Evolutionary conservation across 2,113 vertebrate genomes (phyloP).

Genomic region (Brachionichthys hirsutus): DNA sequence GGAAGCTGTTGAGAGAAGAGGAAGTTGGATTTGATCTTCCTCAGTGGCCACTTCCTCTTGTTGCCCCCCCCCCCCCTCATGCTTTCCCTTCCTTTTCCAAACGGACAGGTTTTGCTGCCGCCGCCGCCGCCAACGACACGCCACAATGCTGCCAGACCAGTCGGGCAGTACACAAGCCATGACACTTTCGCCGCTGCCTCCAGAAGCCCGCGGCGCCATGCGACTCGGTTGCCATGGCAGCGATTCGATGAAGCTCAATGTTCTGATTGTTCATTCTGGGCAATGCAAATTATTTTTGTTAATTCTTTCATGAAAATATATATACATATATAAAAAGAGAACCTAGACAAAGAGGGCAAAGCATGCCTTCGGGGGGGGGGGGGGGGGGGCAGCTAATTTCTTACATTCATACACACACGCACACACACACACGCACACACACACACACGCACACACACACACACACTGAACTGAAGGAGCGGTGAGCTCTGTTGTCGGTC

Average conservation of each 20-base stretch:
- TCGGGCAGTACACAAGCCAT: slow-evolving; percentile 41
- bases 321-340: slow-evolving; percentile 1
- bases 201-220: not conserved
- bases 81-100: slow-evolving; percentile 23
- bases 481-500: slow-evolving; percentile 45
- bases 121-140: slow-evolving; percentile 24
- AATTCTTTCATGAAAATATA: slow-evolving; percentile 10
- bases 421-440: slow-evolving; percentile 11
- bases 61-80: slow-evolving; percentile 15
- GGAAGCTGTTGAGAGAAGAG: slow-evolving; percentile 59
- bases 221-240: slow-evolving; percentile 3
- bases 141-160: slow-evolving; percentile 70
- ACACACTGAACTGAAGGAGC: slow-evolving; percentile 38
- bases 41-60: slow-evolving; percentile 57
- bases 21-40: slow-evolving; percentile 68
- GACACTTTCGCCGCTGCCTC: slow-evolving; percentile 35
- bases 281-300: slow-evolving; percentile 2
- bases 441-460: slow-evolving; percentile 3
- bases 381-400: slow-evolving; percentile 52
- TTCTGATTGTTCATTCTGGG: too few relatives aligned
- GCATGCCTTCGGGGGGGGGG: slow-evolving; percentile 33
- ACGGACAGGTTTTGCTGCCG: slow-evolving; percentile 65
- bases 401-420: slow-evolving; percentile 35
- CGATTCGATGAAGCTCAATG: not conserved
- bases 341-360: slow-evolving; percentile 27